Evolutionary conservation across 1,140 invertebrate species (phyloP), one percentile per base, ranked within the genome.

Genomic region (Anagrus nilaparvatae): DNA sequence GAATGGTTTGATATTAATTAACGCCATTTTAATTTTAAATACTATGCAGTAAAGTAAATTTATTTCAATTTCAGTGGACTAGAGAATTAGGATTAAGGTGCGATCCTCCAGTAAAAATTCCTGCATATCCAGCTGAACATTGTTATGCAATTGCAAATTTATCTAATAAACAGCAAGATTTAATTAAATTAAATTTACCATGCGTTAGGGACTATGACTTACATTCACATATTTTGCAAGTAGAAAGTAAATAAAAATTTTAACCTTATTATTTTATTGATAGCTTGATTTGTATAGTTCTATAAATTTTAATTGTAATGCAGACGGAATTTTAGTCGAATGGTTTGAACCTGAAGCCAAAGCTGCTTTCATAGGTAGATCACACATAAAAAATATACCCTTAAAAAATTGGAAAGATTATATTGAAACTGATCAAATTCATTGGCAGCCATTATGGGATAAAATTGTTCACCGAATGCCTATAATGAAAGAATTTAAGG

Each of bases 181-280:
- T 60, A 28, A 48, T 62, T 33, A 47, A 52, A n/a, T 33, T 56
- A 17, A 48, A 54, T 49, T 43, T 74, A 43, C 70, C 75, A 53
- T 77, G 75, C 47, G 66, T 85, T 12, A 58, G 81, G 49, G 82
- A 86, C 63, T 82, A 75, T 60, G 83, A 87, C 67, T 73, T 77
- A 5, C 60, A 74, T 42, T 71, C 74, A 3, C 84, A 84, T 49
- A 67, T 76, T n/a, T 30, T 65, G 78, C 37, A 66, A 71, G 52
- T 72, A 63, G 72, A 37, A 47, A 56, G 55, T 60, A 54, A 34
- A n/a, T 16, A 38, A 37, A 28, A 13, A 32, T 28, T 48, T 47
- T 35, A 44, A 36, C 21, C 8, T 49, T 16, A 24, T 24, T 36
- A 6, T 20, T 34, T 18, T 16, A 10, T 10, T 17, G 5, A 7